These are phyloP conservation scores for Emberiza fucata DNA, from an alignment of 2,113 vertebrate species.

Conservation along the genomic window DNA sequence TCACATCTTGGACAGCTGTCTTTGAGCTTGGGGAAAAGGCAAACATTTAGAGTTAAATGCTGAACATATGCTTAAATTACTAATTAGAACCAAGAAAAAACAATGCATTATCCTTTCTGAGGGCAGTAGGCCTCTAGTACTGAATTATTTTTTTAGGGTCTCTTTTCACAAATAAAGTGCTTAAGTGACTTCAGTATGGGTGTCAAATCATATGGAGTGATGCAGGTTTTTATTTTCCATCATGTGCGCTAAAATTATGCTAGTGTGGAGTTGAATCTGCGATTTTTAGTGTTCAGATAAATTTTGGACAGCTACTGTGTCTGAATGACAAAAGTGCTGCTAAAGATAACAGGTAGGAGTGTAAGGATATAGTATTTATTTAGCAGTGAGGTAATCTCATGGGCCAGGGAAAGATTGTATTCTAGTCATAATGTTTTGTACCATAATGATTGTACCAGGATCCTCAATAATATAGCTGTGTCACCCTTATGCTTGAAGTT, in stretches of 20 bases:
- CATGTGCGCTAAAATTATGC: neutral
- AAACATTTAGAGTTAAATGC: constrained; percentile 87
- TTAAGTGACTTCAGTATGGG: neutral
- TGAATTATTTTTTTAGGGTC: constrained; percentile 12
- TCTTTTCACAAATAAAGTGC: constrained; percentile 51
- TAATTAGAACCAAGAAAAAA: constrained; percentile 83
- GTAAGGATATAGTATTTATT: neutral
- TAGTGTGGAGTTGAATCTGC: neutral
- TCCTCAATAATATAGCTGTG: neutral
- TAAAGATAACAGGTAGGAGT: neutral
- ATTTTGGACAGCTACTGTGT: neutral
- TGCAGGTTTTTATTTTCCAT: constrained; percentile 37
- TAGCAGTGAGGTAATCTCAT: neutral
- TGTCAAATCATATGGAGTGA: neutral
- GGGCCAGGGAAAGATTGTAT: neutral
- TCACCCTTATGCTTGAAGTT: constrained; percentile 11
- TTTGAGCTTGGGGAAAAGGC: constrained; percentile 84
- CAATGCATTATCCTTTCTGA: constrained; percentile 80
- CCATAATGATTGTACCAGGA: neutral
- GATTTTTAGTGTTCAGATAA: neutral
- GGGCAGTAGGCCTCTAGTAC: constrained; percentile 67
- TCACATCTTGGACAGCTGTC: constrained; percentile 84
- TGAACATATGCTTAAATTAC: constrained; percentile 88
- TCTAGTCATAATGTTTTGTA: neutral
- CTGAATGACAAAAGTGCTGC: neutral